A percentile compares a stretch with the other conserved stretches of the same genome.
phyloP scores from a whole-genome alignment of 2,113 vertebrate genomes.

The Rhadina sibilatrix region DNA sequence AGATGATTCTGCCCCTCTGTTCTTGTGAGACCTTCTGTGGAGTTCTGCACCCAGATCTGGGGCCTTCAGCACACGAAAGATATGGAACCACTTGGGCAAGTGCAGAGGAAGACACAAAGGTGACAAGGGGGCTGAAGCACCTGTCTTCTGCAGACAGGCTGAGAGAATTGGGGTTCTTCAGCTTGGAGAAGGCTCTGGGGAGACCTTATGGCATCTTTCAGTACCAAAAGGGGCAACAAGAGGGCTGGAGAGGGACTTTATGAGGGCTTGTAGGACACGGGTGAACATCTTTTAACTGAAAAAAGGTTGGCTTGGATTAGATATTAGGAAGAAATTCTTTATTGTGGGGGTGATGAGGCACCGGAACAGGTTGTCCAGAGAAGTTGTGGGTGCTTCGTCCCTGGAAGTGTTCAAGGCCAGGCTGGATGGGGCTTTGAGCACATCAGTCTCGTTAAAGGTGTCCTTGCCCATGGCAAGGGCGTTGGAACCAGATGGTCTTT shows the following conservation, averaged over 20 bases:
- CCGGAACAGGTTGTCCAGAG: not conserved
- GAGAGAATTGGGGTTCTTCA: not conserved
- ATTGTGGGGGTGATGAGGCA: not conserved
- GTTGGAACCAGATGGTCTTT: not conserved
- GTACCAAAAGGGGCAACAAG: not conserved
- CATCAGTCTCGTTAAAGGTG: not conserved
- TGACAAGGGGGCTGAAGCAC: not conserved
- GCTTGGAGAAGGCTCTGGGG: not conserved
- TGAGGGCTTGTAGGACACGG: not conserved
- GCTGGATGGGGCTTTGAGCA: not conserved
- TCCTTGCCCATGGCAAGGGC: not conserved
- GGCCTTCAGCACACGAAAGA: not conserved
- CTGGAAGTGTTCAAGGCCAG: not conserved
- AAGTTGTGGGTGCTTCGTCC: fast-evolving
- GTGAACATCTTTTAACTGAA: not conserved
- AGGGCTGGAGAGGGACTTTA: not conserved
- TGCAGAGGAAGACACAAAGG: not conserved
- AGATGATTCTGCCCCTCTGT: not conserved
- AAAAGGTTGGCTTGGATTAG: not conserved
- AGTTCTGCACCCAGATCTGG: not conserved
- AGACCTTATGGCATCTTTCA: not conserved
- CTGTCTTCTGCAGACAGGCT: not conserved
- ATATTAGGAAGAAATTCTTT: not conserved
- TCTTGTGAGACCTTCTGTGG: fast-evolving
- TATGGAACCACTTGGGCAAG: not conserved